Percentiles rank a stretch among this genome's conserved stretches.
phyloP scores from a whole-genome alignment of 2,797 vertebrate genomes.

The Aotus griseimembra region DNA sequence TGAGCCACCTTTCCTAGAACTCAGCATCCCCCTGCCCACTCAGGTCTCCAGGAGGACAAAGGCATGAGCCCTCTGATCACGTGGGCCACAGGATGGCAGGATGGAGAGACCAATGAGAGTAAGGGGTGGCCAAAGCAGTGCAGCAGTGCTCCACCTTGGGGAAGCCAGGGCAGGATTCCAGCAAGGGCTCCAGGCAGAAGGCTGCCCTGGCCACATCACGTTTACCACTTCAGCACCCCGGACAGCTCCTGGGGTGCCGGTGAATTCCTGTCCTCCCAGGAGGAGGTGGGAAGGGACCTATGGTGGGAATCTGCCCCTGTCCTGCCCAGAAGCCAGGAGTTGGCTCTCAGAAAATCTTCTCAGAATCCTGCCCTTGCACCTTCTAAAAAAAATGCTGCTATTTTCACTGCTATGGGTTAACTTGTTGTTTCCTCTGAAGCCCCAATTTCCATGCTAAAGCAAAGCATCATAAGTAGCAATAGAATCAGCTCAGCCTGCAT shows the following conservation, averaged over 20 bases:
- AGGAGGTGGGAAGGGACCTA: no score
- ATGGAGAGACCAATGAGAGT: rapidly evolving
- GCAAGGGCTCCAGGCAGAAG: neutral
- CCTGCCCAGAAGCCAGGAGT: neutral
- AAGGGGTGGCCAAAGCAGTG: rapidly evolving
- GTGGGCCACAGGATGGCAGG: rapidly evolving
- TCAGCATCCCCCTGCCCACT: neutral
- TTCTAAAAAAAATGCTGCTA: neutral
- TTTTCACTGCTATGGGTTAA: neutral
- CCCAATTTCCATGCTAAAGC: conserved; percentile 45
- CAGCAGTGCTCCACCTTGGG: rapidly evolving
- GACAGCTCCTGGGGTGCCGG: rapidly evolving
- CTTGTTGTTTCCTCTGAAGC: neutral
- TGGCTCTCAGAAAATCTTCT: neutral
- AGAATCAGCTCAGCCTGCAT: conserved; percentile 54
- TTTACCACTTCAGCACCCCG: neutral
- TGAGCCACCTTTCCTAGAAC: rapidly evolving
- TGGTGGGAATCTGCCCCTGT: no score
- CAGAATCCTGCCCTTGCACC: rapidly evolving
- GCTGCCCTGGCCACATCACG: rapidly evolving
- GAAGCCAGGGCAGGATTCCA: neutral
- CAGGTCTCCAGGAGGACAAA: neutral
- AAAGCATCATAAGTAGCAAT: conserved; percentile 50
- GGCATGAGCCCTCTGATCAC: neutral
- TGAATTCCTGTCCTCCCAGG: rapidly evolving